These are phyloP conservation scores for Coregonus suidteri DNA, from an alignment of 2,797 vertebrate species.

Conservation along the genomic window DNA sequence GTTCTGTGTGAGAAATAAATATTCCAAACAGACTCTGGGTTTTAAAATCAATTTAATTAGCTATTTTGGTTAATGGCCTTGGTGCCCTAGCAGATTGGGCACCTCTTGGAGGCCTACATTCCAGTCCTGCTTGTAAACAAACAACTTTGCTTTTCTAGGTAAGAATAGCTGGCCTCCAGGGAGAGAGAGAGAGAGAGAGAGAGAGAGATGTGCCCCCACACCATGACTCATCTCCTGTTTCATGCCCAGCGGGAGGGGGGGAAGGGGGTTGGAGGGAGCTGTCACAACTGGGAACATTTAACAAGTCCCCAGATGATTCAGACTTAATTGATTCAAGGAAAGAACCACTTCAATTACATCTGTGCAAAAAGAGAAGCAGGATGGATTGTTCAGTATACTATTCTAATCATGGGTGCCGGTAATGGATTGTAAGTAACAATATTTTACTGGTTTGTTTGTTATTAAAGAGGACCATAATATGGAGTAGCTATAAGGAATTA, in stretches of 20 bases:
- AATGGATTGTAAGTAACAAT: conserved; percentile 21
- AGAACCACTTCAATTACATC: conserved; percentile 40
- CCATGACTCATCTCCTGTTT: conserved; percentile 73
- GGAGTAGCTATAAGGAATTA: background rate
- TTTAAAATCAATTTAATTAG: too few relatives aligned
- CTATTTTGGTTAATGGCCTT: too few relatives aligned
- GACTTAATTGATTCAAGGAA: conserved; percentile 62
- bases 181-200: background rate
- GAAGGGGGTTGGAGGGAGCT: conserved; percentile 20
- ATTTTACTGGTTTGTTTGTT: background rate
- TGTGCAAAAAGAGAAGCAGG: conserved; percentile 15
- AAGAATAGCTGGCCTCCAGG: conserved; percentile 32
- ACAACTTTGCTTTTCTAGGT: conserved; percentile 46
- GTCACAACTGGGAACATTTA: conserved; percentile 65
- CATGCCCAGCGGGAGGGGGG: conserved; percentile 55
- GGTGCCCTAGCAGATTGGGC: too few relatives aligned
- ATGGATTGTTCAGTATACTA: conserved; percentile 16
- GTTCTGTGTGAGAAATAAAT: too few relatives aligned
- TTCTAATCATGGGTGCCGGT: conserved; percentile 11
- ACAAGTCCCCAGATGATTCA: conserved; percentile 58
- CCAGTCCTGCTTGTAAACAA: conserved; percentile 56
- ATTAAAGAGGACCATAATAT: background rate
- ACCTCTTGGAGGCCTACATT: background rate
- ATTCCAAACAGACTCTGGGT: too few relatives aligned
- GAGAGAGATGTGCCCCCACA: conserved; percentile 57